phyloP scores from a whole-genome alignment of 2,888 invertebrate species.

The Perizoma affinitatum region DNA sequence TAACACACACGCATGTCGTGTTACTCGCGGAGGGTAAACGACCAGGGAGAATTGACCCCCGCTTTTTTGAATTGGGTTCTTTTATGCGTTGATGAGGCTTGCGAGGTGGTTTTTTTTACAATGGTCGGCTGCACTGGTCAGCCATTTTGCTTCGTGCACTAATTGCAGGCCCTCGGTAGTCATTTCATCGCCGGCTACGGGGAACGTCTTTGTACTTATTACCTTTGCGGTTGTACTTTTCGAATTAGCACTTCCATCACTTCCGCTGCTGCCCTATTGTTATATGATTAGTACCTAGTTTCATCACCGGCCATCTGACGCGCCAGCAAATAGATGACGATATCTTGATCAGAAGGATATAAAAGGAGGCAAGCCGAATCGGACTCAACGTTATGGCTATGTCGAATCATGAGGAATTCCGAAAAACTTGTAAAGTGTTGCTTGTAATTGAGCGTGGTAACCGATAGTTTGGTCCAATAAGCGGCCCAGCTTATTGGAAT shows the following conservation, averaged over 20 bases:
- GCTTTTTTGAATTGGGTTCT: slow-evolving; percentile 39
- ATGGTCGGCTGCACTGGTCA: slow-evolving; percentile 58
- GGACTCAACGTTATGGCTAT: slow-evolving; percentile 40
- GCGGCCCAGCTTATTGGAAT: slow-evolving; percentile 62
- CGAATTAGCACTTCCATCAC: slow-evolving; percentile 80
- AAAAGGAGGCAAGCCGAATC: slow-evolving; percentile 45
- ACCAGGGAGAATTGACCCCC: slow-evolving; percentile 54
- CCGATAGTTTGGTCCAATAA: slow-evolving; percentile 55
- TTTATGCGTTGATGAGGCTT: slow-evolving; percentile 25
- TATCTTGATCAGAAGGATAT: slow-evolving; percentile 34
- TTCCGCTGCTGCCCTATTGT: slow-evolving; percentile 74
- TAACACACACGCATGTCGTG: slow-evolving; percentile 78
- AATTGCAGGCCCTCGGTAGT: slow-evolving; percentile 74
- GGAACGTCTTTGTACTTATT: slow-evolving; percentile 74
- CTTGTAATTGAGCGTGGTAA: slow-evolving; percentile 59
- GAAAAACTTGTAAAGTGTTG: slow-evolving; percentile 52
- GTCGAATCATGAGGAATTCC: slow-evolving; percentile 44
- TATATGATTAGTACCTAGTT: slow-evolving; percentile 58
- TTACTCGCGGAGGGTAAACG: slow-evolving; percentile 61
- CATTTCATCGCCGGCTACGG: slow-evolving; percentile 72
- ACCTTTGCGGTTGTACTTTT: slow-evolving; percentile 77
- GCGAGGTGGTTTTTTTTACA: slow-evolving; percentile 34
- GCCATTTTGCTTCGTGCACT: slow-evolving; percentile 80
- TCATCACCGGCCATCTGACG: slow-evolving; percentile 34
- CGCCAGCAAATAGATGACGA: slow-evolving; percentile 20